These are phyloP conservation scores for Mus minutoides DNA, from an alignment of 2,797 vertebrate species.

Conservation along the genomic window DNA sequence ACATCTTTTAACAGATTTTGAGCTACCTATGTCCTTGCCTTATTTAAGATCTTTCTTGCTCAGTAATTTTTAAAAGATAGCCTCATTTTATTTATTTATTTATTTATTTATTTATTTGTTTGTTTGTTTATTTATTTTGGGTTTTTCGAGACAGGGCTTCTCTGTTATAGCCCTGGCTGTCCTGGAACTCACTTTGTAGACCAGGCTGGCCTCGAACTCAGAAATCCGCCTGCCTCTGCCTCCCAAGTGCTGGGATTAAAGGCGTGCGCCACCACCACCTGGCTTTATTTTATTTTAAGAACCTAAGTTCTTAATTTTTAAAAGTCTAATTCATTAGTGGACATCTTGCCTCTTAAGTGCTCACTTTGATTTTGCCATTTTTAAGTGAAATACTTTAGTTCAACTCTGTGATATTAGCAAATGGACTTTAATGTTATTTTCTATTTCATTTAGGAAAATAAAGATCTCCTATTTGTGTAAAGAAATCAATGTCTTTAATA, in stretches of 20 bases:
- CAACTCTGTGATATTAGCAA: not conserved
- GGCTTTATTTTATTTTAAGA: too few relatives aligned
- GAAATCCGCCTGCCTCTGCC: too few relatives aligned
- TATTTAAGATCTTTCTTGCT: slow-evolving; percentile 32
- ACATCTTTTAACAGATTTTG: slow-evolving; percentile 29
- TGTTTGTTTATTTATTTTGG: too few relatives aligned
- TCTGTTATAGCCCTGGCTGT: too few relatives aligned
- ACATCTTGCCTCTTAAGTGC: not conserved
- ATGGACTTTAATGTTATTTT: not conserved
- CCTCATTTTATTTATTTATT: not conserved
- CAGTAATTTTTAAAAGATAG: not conserved
- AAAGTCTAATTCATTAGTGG: not conserved
- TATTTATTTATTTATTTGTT: not conserved
- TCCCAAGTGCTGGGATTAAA: too few relatives aligned
- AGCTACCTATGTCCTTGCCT: not conserved
- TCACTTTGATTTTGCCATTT: not conserved
- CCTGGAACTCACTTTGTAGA: too few relatives aligned
- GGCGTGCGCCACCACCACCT: too few relatives aligned
- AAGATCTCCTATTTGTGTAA: slow-evolving; percentile 54
- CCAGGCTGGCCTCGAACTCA: too few relatives aligned
- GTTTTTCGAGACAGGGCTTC: too few relatives aligned
- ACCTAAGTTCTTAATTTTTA: slow-evolving; percentile 13
- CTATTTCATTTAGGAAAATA: slow-evolving; percentile 40
- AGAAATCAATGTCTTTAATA: not conserved
- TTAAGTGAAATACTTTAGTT: not conserved